Evolutionary conservation across 2,888 invertebrate species (phyloP).

Genomic region (Aphidoletes aphidimyza): DNA sequence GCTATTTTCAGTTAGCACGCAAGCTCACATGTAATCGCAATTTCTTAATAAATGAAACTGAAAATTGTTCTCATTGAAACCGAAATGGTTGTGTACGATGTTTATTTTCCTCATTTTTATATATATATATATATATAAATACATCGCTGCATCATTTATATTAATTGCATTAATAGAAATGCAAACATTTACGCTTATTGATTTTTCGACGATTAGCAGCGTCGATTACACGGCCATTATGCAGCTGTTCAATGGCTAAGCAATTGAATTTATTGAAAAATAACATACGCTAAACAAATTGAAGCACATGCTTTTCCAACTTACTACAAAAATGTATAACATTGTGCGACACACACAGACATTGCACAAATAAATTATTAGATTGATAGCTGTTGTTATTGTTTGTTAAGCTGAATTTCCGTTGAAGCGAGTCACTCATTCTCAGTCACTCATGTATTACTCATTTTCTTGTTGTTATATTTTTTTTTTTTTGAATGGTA

Average conservation of each 20-base stretch:
- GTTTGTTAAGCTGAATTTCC: constrained; percentile 4
- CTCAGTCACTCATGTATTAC: too few species aligned
- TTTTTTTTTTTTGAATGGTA: too few species aligned
- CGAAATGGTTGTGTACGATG: background rate
- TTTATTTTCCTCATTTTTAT: background rate
- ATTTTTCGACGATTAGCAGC: background rate
- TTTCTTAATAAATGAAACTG: background rate
- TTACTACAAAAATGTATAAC: too few species aligned
- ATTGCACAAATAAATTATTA: constrained; percentile 25
- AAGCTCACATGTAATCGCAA: background rate
- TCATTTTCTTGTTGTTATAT: too few species aligned
- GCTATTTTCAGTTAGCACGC: too few species aligned
- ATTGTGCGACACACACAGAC: background rate
- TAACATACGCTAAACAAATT: background rate
- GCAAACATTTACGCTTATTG: constrained; percentile 6
- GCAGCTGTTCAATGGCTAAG: background rate
- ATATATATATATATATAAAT: too few species aligned
- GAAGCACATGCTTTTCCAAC: too few species aligned
- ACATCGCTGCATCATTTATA: background rate
- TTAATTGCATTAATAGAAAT: background rate
- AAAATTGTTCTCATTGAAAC: background rate
- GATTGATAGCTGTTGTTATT: constrained; percentile 11
- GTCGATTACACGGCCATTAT: too few species aligned
- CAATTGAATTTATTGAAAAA: too few species aligned
- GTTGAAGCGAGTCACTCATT: background rate